Base-by-base conservation (phyloP, 2,113 vertebrate genomes). In the Galemys pyrenaicus region DNA sequence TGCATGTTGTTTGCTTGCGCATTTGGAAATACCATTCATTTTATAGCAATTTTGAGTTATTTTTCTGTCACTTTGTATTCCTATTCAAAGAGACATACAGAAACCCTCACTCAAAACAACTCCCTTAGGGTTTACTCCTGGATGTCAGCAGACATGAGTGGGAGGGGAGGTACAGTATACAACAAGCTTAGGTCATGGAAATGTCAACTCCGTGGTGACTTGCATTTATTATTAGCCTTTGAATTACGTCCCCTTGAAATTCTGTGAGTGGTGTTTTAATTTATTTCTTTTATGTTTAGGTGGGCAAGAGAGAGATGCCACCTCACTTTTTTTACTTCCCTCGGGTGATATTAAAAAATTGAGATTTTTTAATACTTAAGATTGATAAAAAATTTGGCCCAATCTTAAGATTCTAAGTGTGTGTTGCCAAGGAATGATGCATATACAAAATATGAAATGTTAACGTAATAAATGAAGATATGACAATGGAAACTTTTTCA, bases 51-150 rank as follows among this genome's bases (percentile, higher is more conserved):
- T 98, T 98, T 95, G 97, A 98, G 98, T 98, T 98, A 98, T 98
- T 98, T 98, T 98, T 98, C 98, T 98, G 98, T 98, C 98, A 98
- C 98, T 98, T 98, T 98, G 98, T 98, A 97, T 98, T 98, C 97
- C 97, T 96, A 97, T 98, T 98, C 97, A 98, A 93, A 62, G 82
- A 97, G 80, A 98, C 96, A 96, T 96, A 97, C 89, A 98, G 98
- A 98, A 98, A 97, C 97, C 96, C 96, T 98, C 97, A 96, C 98
- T 98, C 98, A 97, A 92, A 98, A 96, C 94, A 98, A 87, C 94
- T 98, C 98, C 97, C 98, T 97, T 95, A 96, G 97, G 97, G 94
- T 96, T 98, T 96, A 41, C 87, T 97, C 88, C 94, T 96, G 95
- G 95, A 96, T 98, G 97, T 98, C 97, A 96, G 90, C 19, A 94